A percentile compares a stretch with the other conserved stretches of the same genome.
Evolutionary conservation across 2,888 invertebrate genomes (phyloP).

Genomic region (Pseudococcus longispinus): DNA sequence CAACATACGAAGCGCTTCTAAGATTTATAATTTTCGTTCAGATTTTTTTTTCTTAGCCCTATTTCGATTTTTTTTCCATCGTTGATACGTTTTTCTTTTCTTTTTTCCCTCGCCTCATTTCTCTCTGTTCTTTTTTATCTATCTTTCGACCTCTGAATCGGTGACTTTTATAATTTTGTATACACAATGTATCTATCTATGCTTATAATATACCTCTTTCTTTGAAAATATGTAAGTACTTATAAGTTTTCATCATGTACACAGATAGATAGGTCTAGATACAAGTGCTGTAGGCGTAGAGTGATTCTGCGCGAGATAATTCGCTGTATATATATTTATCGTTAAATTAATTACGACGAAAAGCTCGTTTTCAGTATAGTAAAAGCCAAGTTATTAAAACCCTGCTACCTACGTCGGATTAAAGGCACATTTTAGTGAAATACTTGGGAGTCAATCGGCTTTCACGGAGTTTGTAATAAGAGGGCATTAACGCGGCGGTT

Average conservation of each 20-base stretch:
- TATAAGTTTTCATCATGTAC: not conserved
- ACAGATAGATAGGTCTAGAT: not conserved
- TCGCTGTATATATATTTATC: not conserved
- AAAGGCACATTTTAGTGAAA: constrained; percentile 27
- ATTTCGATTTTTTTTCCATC: not conserved
- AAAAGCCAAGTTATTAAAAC: constrained; percentile 31
- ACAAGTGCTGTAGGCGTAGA: not conserved
- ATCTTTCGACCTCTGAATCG: not conserved
- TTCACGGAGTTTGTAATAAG: constrained; percentile 38
- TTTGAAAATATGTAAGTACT: not conserved
- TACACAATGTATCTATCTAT: not conserved
- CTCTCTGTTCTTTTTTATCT: not conserved
- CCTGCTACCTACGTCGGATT: not conserved
- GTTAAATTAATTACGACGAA: constrained; percentile 29
- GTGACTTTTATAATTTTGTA: not conserved
- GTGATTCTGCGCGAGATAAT: not conserved
- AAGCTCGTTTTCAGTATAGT: not conserved
- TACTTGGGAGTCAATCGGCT: constrained; percentile 14
- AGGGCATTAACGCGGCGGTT: constrained; percentile 32
- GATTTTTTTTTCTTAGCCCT: not conserved
- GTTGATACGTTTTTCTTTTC: not conserved
- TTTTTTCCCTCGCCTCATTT: not conserved
- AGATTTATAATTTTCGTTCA: constrained; percentile 1
- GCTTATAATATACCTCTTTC: too few relatives aligned
- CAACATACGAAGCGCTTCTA: not conserved